phyloP scores from a whole-genome alignment of 2,888 invertebrate species.

The Patella caerulea region DNA sequence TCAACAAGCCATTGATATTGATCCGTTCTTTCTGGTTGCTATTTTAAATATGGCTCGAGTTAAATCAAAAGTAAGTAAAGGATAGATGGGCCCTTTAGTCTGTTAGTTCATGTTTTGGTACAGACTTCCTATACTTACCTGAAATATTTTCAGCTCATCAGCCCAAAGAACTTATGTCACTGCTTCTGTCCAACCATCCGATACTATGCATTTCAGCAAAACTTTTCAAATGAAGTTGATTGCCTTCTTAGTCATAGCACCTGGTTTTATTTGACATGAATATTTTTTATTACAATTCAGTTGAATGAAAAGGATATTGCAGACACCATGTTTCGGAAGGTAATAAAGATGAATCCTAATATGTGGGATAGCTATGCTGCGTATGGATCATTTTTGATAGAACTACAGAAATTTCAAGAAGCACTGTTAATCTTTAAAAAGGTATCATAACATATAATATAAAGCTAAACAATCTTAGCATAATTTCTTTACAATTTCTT shows the following conservation, averaged over 20 bases:
- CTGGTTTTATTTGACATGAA: neutral
- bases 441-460: slow-evolving; percentile 34
- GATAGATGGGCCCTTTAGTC: too few species aligned
- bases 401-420: slow-evolving; percentile 42
- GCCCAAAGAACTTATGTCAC: too few species aligned
- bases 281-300: slow-evolving; percentile 35
- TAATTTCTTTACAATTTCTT: too few species aligned
- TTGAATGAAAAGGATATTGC: slow-evolving; percentile 43
- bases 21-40: slow-evolving; percentile 56
- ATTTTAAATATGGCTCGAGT: slow-evolving; percentile 49
- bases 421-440: slow-evolving; percentile 51
- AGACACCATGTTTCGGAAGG: slow-evolving; percentile 44
- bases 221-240: too few species aligned
- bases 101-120: too few species aligned
- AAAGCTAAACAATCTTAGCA: too few species aligned
- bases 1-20: slow-evolving; percentile 50
- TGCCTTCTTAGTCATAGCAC: too few species aligned
- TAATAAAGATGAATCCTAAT: slow-evolving; percentile 48
- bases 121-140: too few species aligned
- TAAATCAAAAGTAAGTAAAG: slow-evolving; percentile 43
- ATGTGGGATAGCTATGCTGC: slow-evolving; percentile 61
- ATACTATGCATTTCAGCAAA: neutral
- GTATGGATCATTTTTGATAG: slow-evolving; percentile 54
- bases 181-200: too few species aligned
- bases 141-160: too few species aligned